These are phyloP conservation scores for Chaenodraco wilsoni DNA, from an alignment of 2,797 vertebrate species.

Conservation along the genomic window DNA sequence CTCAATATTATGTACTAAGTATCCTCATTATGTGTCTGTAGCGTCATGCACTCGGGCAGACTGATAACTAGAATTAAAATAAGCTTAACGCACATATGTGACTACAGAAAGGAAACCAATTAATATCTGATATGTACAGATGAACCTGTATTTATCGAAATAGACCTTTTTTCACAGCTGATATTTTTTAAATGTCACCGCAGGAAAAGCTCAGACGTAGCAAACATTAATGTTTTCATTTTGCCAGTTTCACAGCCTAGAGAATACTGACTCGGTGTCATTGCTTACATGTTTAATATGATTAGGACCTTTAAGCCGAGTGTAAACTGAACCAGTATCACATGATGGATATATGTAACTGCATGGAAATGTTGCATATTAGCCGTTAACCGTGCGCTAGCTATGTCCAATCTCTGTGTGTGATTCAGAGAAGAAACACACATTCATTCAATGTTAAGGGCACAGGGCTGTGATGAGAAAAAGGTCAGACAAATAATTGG, in stretches of 20 bases:
- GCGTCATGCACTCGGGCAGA: background rate
- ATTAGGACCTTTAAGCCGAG: background rate
- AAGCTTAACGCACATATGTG: background rate
- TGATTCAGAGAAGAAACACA: conserved; percentile 4
- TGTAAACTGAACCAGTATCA: fast-evolving
- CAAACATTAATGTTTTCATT: conserved; percentile 3
- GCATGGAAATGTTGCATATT: background rate
- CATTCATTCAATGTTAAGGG: background rate
- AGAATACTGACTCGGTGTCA: background rate
- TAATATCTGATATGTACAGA: too few relatives aligned
- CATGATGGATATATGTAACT: background rate
- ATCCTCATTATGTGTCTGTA: background rate
- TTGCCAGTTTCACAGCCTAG: background rate
- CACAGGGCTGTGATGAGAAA: conserved; percentile 30
- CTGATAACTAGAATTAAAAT: background rate
- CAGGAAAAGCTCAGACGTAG: conserved; percentile 3
- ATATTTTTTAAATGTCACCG: conserved; percentile 29
- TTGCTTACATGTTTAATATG: background rate
- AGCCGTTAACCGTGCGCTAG: background rate
- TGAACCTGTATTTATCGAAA: background rate
- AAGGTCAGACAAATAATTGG: conserved; percentile 51
- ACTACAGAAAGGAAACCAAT: background rate
- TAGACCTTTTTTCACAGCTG: background rate
- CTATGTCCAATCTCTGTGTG: background rate
- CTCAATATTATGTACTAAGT: background rate